Percentiles rank a stretch among this genome's conserved stretches.
phyloP scores from a whole-genome alignment of 2,888 invertebrate genomes.

The Scrobipalpa costella region DNA sequence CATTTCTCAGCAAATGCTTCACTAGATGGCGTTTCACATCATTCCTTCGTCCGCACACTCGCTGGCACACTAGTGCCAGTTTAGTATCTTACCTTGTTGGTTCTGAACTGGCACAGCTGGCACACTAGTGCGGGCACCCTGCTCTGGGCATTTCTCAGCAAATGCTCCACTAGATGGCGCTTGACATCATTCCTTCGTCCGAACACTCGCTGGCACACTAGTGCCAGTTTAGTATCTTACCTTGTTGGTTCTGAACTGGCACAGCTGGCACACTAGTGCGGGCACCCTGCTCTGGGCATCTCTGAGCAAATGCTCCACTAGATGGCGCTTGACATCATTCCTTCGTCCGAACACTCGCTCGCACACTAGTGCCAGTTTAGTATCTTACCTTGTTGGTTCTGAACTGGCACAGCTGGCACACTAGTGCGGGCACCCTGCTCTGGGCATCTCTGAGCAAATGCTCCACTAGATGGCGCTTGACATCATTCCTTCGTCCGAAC shows the following conservation, averaged over 20 bases:
- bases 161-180: constrained; percentile 59
- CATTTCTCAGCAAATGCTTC: constrained; percentile 60
- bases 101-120: constrained; percentile 18
- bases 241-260: neutral
- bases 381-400: constrained; percentile 18
- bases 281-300: constrained; percentile 43
- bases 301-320: constrained; percentile 58
- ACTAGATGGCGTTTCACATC: constrained; percentile 59
- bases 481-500: constrained; percentile 48
- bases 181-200: constrained; percentile 49
- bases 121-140: constrained; percentile 23
- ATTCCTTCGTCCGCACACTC: constrained; percentile 42
- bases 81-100: constrained; percentile 11
- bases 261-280: constrained; percentile 30
- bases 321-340: constrained; percentile 56
- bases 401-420: constrained; percentile 26
- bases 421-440: neutral
- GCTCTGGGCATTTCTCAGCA: constrained; percentile 50
- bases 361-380: too few relatives aligned
- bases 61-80: constrained; percentile 42
- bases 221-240: neutral
- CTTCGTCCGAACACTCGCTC: constrained; percentile 40
- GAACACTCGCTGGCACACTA: constrained; percentile 47
- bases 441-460: constrained; percentile 57
- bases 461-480: constrained; percentile 59